phyloP scores from a whole-genome alignment of 2,113 vertebrate genomes.

The Hemicordylus capensis region DNA sequence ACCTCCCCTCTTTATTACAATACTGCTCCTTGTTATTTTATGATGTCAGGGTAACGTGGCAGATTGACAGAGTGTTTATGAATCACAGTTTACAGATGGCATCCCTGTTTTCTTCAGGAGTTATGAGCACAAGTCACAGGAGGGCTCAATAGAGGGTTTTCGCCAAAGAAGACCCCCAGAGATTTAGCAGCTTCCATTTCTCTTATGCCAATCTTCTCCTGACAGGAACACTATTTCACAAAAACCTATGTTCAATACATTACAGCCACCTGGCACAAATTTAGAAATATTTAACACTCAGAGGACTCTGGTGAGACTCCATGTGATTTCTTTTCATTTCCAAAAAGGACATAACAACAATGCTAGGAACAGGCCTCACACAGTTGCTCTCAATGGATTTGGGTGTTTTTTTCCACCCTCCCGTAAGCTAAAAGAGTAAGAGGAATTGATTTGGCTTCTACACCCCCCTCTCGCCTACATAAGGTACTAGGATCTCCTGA shows the following conservation, averaged over 20 bases:
- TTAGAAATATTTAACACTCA: constrained; percentile 69
- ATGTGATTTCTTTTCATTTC: constrained; percentile 73
- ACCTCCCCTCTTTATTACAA: constrained; percentile 84
- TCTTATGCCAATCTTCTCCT: constrained; percentile 79
- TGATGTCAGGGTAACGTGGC: constrained; percentile 85
- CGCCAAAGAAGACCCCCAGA: constrained; percentile 83
- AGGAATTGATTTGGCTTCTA: constrained; percentile 38
- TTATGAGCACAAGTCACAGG: constrained; percentile 81
- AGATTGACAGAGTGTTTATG: constrained; percentile 88
- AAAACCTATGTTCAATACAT: constrained; percentile 77
- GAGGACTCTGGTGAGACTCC: constrained; percentile 60
- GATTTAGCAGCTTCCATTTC: constrained; percentile 81
- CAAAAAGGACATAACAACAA: constrained; percentile 53
- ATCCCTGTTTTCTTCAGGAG: constrained; percentile 80
- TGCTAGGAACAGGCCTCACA: constrained; percentile 52
- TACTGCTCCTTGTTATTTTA: constrained; percentile 84
- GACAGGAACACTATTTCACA: constrained; percentile 76
- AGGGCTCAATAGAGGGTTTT: constrained; percentile 77
- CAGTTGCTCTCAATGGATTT: neutral
- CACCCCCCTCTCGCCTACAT: constrained; percentile 47
- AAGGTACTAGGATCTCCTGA: constrained; percentile 60
- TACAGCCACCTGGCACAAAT: constrained; percentile 67
- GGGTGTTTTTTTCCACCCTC: neutral
- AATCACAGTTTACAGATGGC: constrained; percentile 90
- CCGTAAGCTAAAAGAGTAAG: constrained; percentile 13